Percentiles rank a stretch among this genome's conserved stretches.
These are phyloP conservation scores for Dolomedes plantarius DNA, from an alignment of 2,888 invertebrate species.

Conservation along the genomic window DNA sequence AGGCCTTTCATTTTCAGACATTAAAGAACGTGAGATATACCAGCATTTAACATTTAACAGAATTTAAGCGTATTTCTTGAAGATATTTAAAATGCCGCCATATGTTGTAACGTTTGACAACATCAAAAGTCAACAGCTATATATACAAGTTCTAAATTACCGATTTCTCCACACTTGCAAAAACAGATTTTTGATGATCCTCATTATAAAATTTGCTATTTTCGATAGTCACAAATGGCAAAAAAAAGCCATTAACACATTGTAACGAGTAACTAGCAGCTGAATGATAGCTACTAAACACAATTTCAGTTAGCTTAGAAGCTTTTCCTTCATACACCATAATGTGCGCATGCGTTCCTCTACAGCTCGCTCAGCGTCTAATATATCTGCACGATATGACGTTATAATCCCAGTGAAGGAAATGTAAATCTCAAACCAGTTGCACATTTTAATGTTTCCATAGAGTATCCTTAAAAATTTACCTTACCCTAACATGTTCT, in stretches of 20 bases:
- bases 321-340: background rate
- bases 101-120: background rate
- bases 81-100: background rate
- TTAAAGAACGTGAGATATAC: too few species aligned
- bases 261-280: background rate
- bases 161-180: background rate
- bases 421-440: too few species aligned
- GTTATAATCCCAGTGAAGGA: too few species aligned
- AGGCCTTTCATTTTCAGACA: too few species aligned
- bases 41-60: too few species aligned
- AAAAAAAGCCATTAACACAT: background rate
- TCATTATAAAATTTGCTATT: background rate
- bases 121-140: background rate
- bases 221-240: background rate
- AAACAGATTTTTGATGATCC: background rate
- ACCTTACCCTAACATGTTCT: too few species aligned
- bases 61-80: too few species aligned
- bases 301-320: background rate
- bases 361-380: background rate
- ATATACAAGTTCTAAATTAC: background rate
- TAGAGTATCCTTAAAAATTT: too few species aligned
- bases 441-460: too few species aligned
- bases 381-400: background rate
- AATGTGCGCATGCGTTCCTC: background rate
- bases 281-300: background rate